These are phyloP conservation scores for Melanotaenia nigrans DNA, from an alignment of 2,797 vertebrate genomes.

Conservation along the genomic window DNA sequence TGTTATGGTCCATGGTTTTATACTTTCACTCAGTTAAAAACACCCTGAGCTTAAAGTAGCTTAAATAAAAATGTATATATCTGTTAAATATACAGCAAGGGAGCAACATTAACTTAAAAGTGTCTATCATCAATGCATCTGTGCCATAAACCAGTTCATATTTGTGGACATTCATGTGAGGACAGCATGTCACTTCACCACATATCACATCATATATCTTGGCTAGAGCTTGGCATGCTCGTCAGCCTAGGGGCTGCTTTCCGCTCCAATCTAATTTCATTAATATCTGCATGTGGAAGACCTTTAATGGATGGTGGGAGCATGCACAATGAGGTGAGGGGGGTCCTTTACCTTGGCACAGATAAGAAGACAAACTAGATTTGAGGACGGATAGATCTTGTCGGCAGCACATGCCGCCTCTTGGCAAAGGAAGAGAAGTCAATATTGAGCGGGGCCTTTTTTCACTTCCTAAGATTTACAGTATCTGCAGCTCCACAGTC, in stretches of 20 bases:
- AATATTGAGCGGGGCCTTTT: constrained; percentile 64
- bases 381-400: constrained; percentile 74
- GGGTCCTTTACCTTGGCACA: constrained; percentile 68
- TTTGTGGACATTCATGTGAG: constrained; percentile 7
- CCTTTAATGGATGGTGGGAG: constrained; percentile 30
- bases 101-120: constrained; percentile 1
- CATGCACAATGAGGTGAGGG: constrained; percentile 23
- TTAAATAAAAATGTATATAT: background rate
- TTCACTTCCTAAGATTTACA: constrained; percentile 75
- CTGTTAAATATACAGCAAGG: constrained; percentile 6
- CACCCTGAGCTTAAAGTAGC: background rate
- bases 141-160: constrained; percentile 12
- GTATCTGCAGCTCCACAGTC: constrained; percentile 70
- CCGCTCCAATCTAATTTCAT: constrained; percentile 56
- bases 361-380: constrained; percentile 76
- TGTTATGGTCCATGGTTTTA: background rate
- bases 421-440: constrained; percentile 72
- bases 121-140: constrained; percentile 10
- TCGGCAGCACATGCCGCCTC: constrained; percentile 65
- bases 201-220: constrained; percentile 14
- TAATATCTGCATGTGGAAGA: constrained; percentile 43
- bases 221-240: constrained; percentile 14
- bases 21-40: background rate
- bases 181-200: constrained; percentile 25
- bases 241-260: constrained; percentile 21